phyloP scores from a whole-genome alignment of 37 sponge, comb jelly and placozoan species.

The Dysidea cf. avara region DNA sequence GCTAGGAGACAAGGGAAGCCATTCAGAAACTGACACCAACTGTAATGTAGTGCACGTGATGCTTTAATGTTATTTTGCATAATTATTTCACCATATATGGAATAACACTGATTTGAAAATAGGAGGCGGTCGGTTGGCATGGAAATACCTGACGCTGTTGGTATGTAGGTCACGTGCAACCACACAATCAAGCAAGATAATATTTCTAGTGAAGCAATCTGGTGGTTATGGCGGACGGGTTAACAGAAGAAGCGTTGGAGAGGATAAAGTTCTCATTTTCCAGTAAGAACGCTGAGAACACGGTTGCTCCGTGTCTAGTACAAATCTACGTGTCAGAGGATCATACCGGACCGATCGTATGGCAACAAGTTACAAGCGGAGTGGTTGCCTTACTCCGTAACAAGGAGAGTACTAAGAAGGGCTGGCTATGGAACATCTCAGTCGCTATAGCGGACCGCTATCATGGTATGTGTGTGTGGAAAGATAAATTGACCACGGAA shows the following conservation, averaged over 20 bases:
- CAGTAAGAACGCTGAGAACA: slow-evolving; percentile 70
- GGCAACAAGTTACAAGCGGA: slow-evolving; percentile 71
- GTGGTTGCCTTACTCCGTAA: slow-evolving; percentile 64
- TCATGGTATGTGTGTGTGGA: slow-evolving; percentile 77
- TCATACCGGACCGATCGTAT: slow-evolving; percentile 36
- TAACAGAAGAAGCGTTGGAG: slow-evolving; percentile 62
- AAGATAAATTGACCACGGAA: slow-evolving; percentile 25
- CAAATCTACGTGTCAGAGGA: slow-evolving; percentile 59
- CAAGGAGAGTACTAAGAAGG: slow-evolving; percentile 44
- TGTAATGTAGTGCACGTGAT: no score
- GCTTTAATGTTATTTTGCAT: no score
- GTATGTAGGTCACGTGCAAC: no score
- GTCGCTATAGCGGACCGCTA: slow-evolving; percentile 52
- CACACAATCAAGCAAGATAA: no score
- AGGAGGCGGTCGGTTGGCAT: no score
- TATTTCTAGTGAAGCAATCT: no score
- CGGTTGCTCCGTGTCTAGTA: slow-evolving; percentile 48
- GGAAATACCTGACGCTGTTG: no score
- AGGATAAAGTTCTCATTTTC: slow-evolving; percentile 69
- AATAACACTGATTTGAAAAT: no score
- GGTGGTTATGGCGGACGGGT: no score
- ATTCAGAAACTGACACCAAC: no score
- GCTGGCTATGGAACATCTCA: slow-evolving; percentile 54
- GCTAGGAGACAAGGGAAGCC: no score
- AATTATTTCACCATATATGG: no score